Evolutionary conservation across 2,113 vertebrate genomes (phyloP).

Genomic region (Onychostoma macrolepis): DNA sequence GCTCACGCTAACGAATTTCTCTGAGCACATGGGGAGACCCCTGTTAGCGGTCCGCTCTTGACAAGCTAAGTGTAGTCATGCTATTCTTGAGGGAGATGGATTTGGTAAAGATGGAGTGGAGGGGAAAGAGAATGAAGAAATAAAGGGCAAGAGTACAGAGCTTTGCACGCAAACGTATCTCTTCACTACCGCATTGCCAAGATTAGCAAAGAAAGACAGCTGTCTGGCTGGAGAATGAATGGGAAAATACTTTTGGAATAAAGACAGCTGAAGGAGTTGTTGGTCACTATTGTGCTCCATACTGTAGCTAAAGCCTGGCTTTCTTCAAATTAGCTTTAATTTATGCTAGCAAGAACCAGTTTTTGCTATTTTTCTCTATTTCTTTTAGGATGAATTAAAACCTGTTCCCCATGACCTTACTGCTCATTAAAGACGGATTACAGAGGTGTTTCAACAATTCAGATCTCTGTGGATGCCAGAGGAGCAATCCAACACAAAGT

Average conservation of each 20-base stretch:
- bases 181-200: not conserved
- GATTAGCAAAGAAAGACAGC: slow-evolving; percentile 3
- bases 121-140: not conserved
- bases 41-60: not conserved
- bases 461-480: not conserved
- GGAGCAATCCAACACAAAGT: not conserved
- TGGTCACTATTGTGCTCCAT: not conserved
- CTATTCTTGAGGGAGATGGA: slow-evolving; percentile 8
- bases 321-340: not conserved
- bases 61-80: slow-evolving; percentile 22
- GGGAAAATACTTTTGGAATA: not conserved
- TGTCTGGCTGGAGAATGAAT: not conserved
- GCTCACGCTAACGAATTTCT: not conserved
- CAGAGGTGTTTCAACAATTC: slow-evolving; percentile 12
- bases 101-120: not conserved
- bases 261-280: not conserved
- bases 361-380: not conserved
- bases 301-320: not conserved
- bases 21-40: not conserved
- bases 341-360: not conserved
- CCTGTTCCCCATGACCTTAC: slow-evolving; percentile 50
- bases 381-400: slow-evolving; percentile 33
- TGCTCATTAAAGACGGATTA: slow-evolving; percentile 56
- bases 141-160: not conserved
- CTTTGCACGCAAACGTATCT: not conserved